Evolutionary conservation across 2,888 invertebrate species (phyloP), one percentile per base, ranked within the genome.

Genomic region (Opisthograptis luteolata): DNA sequence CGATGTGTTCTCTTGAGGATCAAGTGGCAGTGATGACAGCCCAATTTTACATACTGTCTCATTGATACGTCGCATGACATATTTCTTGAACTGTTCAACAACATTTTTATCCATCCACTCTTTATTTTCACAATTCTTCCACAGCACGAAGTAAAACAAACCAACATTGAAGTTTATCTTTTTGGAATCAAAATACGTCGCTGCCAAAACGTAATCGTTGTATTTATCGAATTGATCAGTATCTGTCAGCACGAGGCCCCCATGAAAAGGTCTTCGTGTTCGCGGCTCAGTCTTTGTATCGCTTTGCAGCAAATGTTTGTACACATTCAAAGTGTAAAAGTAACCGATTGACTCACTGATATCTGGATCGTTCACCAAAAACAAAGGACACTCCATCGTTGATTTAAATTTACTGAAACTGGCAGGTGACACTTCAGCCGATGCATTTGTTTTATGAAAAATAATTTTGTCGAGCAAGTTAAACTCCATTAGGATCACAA

Each of bases 31-130:
- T 1, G 73, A 73, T 12, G 75, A 67, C n/a, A 76, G 52, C 2
- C 67, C 75, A 43, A 76, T 70, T 44, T 57, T 70, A 37, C 77
- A 76, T 24, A 56, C 55, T 9, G 71, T 70, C 6, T 9, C 39
- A 45, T 63, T 63, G 8, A 78, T 64, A 28, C 78, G 76, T 32
- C 71, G 53, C 63, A 75, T 56, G 2, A 36, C 50, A 22, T 77
- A 77, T 17, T 70, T 68, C 32, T 70, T 77, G 12, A 78, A 73
- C 34, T 64, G 66, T 20, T 67, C 67, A 6, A 75, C 57, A 0
- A 77, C 71, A 40, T 77, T 77, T 58, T 35, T 66, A 17, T 78
- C 76, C 77, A 77, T 77, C 77, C 77, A 77, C 31, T 73, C 55
- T 60, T 78, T 78, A 4, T 61, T 69, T 53, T 76, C 76, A 53